Evolutionary conservation across 2,888 invertebrate genomes (phyloP).

Genomic region (Silvanus unidentatus): DNA sequence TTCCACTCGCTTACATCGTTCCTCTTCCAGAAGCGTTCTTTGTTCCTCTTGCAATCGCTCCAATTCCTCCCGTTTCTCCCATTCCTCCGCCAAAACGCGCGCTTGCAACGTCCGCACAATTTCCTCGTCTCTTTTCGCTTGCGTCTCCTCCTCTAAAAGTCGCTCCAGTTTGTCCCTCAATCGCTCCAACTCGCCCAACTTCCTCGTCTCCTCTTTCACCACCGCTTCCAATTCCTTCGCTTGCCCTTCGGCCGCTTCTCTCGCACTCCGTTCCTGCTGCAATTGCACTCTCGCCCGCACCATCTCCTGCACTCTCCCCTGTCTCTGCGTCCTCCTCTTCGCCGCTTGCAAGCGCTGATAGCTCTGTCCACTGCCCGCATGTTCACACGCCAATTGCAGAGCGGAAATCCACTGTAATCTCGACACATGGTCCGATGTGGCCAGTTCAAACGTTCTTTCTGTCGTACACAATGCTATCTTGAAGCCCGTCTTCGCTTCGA

Average conservation of each 20-base stretch:
- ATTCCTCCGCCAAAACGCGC: constrained; percentile 73
- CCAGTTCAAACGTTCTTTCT: constrained; percentile 67
- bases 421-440: constrained; percentile 69
- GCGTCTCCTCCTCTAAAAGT: constrained; percentile 73
- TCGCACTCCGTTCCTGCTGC: constrained; percentile 60
- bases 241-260: constrained; percentile 54
- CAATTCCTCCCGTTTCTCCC: constrained; percentile 75
- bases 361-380: constrained; percentile 61
- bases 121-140: constrained; percentile 80
- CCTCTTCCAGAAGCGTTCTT: constrained; percentile 63
- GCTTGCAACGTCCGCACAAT: constrained; percentile 67
- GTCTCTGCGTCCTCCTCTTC: constrained; percentile 49
- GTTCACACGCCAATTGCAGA: constrained; percentile 63
- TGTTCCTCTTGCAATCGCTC: constrained; percentile 77
- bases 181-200: constrained; percentile 67
- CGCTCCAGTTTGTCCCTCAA: constrained; percentile 64
- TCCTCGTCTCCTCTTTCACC: constrained; percentile 65
- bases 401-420: constrained; percentile 74
- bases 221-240: constrained; percentile 62
- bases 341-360: constrained; percentile 61
- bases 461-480: constrained; percentile 63
- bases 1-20: constrained; percentile 66
- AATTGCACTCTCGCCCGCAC: constrained; percentile 55
- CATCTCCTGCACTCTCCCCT: constrained; percentile 56
- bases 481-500: constrained; percentile 58